Evolutionary conservation across 2,113 vertebrate genomes (phyloP).

Genomic region (Oophaga pumilio): DNA sequence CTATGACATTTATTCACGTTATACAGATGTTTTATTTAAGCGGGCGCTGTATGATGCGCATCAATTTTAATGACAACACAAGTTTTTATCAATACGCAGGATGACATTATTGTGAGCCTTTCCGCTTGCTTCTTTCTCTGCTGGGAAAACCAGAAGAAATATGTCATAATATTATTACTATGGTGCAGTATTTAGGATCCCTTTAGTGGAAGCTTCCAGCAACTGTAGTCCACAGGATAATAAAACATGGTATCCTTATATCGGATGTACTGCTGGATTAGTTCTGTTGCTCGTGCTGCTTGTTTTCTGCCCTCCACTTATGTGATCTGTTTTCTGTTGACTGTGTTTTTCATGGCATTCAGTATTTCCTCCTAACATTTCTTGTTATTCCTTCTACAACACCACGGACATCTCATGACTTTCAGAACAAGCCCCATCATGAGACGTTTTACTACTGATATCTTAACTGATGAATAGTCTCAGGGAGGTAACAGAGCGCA

Average conservation of each 20-base stretch:
- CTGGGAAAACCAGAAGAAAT: neutral
- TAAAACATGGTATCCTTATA: neutral
- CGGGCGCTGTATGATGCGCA: neutral
- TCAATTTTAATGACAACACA: neutral
- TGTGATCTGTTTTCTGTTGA: constrained; percentile 14
- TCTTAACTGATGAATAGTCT: neutral
- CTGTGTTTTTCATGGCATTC: neutral
- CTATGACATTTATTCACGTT: neutral
- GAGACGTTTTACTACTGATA: neutral
- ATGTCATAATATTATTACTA: constrained; percentile 11
- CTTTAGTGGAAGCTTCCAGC: neutral
- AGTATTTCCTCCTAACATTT: neutral
- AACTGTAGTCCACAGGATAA: neutral
- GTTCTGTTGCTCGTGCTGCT: neutral
- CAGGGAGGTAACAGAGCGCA: neutral
- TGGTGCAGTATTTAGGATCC: neutral
- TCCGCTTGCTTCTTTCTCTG: neutral
- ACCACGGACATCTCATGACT: neutral
- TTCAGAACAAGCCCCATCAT: neutral
- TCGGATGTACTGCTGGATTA: neutral
- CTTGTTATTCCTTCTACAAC: neutral
- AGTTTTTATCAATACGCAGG: neutral
- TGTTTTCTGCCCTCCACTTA: neutral
- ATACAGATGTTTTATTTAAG: neutral
- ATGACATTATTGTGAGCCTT: neutral